These are phyloP conservation scores for Pangasianodon hypophthalmus DNA, from an alignment of 2,113 vertebrate genomes.

Conservation along the genomic window DNA sequence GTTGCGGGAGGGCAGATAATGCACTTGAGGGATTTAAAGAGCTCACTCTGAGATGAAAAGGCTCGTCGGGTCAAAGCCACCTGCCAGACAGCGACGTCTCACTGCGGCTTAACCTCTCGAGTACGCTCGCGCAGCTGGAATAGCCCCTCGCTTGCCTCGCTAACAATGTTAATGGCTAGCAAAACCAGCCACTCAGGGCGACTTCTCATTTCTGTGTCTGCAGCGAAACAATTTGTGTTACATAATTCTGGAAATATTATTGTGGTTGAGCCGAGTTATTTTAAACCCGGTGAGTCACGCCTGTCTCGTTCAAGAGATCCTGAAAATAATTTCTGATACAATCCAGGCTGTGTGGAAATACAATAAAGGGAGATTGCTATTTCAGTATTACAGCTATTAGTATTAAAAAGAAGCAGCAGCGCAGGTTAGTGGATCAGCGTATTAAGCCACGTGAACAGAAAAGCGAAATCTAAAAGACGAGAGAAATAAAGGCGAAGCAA, in stretches of 20 bases:
- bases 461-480: not conserved
- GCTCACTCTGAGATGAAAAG: slow-evolving; percentile 49
- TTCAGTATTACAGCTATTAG: not conserved
- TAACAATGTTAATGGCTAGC: slow-evolving; percentile 20
- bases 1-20: slow-evolving; percentile 43
- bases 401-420: slow-evolving; percentile 4
- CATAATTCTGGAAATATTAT: slow-evolving; percentile 44
- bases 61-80: slow-evolving; percentile 37
- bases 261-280: slow-evolving; percentile 39
- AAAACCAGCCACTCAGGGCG: slow-evolving; percentile 17
- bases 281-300: slow-evolving; percentile 46
- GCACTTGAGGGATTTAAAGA: slow-evolving; percentile 49
- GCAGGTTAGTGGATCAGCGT: not conserved
- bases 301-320: slow-evolving; percentile 33
- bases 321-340: slow-evolving; percentile 19
- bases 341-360: not conserved
- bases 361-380: not conserved
- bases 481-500: slow-evolving; percentile 39
- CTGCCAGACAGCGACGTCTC: slow-evolving; percentile 37
- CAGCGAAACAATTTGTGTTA: slow-evolving; percentile 29
- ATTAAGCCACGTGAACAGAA: not conserved
- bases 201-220: slow-evolving; percentile 14
- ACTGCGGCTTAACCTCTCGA: slow-evolving; percentile 42
- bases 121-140: slow-evolving; percentile 23
- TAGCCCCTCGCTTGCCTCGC: not conserved